Evolutionary conservation across 2,113 vertebrate species (phyloP).

Genomic region (Phyllostomus hastatus): DNA sequence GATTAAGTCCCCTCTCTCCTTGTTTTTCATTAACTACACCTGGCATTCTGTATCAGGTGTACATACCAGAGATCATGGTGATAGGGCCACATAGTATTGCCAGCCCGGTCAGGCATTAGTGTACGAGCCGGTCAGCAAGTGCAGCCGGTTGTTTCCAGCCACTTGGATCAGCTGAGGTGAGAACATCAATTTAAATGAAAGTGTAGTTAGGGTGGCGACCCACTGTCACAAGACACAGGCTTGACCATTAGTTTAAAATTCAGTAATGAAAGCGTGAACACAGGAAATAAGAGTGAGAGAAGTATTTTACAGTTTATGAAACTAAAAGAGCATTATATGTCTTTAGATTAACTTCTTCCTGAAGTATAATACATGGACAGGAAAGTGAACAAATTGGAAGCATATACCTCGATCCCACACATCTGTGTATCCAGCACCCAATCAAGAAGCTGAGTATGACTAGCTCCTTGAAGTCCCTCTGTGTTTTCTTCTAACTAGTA

Average conservation of each 20-base stretch:
- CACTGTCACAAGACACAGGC: slow-evolving; percentile 36
- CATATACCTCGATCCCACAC: neutral
- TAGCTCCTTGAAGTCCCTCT: neutral
- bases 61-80: slow-evolving; percentile 20
- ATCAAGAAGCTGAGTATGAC: neutral
- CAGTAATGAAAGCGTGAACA: neutral
- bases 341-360: neutral
- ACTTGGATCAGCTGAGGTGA: slow-evolving; percentile 25
- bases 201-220: slow-evolving; percentile 19
- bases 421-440: neutral
- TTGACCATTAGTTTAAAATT: slow-evolving; percentile 21
- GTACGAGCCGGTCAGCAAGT: neutral
- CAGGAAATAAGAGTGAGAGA: neutral
- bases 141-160: slow-evolving; percentile 31
- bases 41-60: slow-evolving; percentile 16
- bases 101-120: neutral
- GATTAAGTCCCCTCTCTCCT: neutral
- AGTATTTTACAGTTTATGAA: neutral
- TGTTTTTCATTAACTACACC: slow-evolving; percentile 62
- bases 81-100: neutral
- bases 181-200: neutral
- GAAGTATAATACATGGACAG: neutral
- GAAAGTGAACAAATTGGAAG: neutral
- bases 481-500: neutral
- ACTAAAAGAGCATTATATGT: neutral